Evolutionary conservation across 2,113 vertebrate species (phyloP).

Genomic region (Cottus gobio): DNA sequence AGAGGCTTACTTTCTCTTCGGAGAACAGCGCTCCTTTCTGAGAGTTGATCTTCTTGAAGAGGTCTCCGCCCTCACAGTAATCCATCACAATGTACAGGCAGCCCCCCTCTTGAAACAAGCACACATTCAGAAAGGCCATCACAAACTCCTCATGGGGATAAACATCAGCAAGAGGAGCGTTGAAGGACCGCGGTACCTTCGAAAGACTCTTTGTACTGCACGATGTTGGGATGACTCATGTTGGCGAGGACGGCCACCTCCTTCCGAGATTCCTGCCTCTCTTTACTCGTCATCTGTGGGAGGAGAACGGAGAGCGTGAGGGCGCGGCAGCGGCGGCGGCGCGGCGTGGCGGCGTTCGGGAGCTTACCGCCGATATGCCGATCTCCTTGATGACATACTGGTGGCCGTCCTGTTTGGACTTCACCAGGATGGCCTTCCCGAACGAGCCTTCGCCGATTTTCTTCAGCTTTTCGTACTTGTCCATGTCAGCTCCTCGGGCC

Average conservation of each 20-base stretch:
- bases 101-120: constrained; percentile 86
- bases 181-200: no score
- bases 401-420: constrained; percentile 89
- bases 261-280: constrained; percentile 95
- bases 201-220: constrained; percentile 97
- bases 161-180: no score
- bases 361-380: constrained; percentile 91
- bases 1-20: constrained; percentile 90
- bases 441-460: constrained; percentile 99
- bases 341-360: no score
- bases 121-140: no score
- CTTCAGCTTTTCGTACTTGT: constrained; percentile 92
- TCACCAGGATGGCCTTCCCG: constrained; percentile 95
- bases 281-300: constrained; percentile 94
- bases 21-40: constrained; percentile 93
- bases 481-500: constrained; percentile 88
- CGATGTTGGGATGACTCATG: constrained; percentile 99
- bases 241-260: constrained; percentile 97
- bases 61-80: constrained; percentile 98
- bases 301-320: constrained; percentile 4
- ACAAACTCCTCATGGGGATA: not conserved
- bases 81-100: constrained; percentile 99
- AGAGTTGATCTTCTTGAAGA: constrained; percentile 97
- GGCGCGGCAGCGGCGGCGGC: no score
- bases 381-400: constrained; percentile 99